Conservation (phyloP, 2,888 invertebrate species). For the Pherbina coryleti region DNA sequence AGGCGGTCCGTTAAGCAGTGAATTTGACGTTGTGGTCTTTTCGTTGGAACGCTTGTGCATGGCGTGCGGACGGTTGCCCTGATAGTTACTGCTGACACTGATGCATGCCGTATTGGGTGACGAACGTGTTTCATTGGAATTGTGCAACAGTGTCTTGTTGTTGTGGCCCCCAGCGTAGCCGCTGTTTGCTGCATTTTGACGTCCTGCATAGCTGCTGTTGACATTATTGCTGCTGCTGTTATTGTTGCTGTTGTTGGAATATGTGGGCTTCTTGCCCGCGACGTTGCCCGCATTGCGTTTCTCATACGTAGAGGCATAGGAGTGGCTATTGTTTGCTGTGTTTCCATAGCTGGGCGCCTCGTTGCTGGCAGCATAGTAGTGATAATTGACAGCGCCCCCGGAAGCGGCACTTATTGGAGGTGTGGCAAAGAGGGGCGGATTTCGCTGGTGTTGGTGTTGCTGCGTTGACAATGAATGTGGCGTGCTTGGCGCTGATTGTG, state of each 20-base stretch:
- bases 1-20: constrained; percentile 60
- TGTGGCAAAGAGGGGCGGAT: constrained; percentile 68
- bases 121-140: constrained; percentile 61
- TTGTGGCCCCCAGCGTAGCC: constrained; percentile 52
- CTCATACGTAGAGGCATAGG: constrained; percentile 55
- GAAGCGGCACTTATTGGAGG: constrained; percentile 63
- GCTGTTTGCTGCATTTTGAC: constrained; percentile 46
- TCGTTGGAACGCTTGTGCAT: constrained; percentile 56
- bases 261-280: constrained; percentile 43
- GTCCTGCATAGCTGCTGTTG: constrained; percentile 23
- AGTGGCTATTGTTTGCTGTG: constrained; percentile 11
- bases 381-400: constrained; percentile 54
- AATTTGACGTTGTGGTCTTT: constrained; percentile 59
- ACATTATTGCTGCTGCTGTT: constrained; percentile 42
- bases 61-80: constrained; percentile 55
- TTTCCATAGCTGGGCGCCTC: constrained; percentile 43
- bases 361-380: constrained; percentile 55
- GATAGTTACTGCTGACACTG: constrained; percentile 53
- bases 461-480: constrained; percentile 59
- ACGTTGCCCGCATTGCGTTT: constrained; percentile 57
- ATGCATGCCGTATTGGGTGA: constrained; percentile 58
- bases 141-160: constrained; percentile 57
- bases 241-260: constrained; percentile 28
- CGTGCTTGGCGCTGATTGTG: constrained; percentile 69
- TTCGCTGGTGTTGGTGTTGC: constrained; percentile 51